Conservation (phyloP, 2,113 vertebrate species). For the Tinamus guttatus region DNA sequence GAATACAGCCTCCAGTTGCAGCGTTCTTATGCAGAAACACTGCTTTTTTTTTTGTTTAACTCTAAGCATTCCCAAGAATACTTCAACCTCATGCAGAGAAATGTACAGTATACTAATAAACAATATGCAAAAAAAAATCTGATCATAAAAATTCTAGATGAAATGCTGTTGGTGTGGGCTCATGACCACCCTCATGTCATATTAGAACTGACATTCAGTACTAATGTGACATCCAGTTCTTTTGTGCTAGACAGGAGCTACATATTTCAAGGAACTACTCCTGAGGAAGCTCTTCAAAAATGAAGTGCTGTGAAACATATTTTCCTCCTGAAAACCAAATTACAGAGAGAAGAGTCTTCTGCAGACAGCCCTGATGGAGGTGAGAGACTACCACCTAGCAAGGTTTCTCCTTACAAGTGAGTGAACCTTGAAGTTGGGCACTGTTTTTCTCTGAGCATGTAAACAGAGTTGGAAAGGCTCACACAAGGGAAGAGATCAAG, state of each 20-base stretch:
- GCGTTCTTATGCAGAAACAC: background rate
- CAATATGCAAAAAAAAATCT: background rate
- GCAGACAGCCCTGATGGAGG: rapidly evolving
- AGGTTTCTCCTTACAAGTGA: background rate
- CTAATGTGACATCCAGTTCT: background rate
- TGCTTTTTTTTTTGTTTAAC: background rate
- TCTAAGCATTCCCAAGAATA: background rate
- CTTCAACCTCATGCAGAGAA: background rate
- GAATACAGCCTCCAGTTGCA: background rate
- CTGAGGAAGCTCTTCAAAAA: background rate
- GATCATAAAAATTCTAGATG: background rate
- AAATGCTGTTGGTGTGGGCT: background rate
- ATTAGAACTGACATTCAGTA: background rate
- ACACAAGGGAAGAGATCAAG: background rate
- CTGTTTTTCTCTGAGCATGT: background rate
- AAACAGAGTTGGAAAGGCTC: background rate
- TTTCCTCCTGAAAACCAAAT: background rate
- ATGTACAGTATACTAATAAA: background rate
- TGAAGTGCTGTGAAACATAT: background rate
- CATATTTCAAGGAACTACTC: background rate
- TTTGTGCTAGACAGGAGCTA: background rate
- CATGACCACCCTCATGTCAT: rapidly evolving
- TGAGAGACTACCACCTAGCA: rapidly evolving
- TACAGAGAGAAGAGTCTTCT: background rate
- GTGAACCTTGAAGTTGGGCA: background rate